A percentile compares a stretch with the other conserved stretches of the same genome.
phyloP scores from a whole-genome alignment of 1,140 invertebrate species.

The Drosophila pseudoananassae region DNA sequence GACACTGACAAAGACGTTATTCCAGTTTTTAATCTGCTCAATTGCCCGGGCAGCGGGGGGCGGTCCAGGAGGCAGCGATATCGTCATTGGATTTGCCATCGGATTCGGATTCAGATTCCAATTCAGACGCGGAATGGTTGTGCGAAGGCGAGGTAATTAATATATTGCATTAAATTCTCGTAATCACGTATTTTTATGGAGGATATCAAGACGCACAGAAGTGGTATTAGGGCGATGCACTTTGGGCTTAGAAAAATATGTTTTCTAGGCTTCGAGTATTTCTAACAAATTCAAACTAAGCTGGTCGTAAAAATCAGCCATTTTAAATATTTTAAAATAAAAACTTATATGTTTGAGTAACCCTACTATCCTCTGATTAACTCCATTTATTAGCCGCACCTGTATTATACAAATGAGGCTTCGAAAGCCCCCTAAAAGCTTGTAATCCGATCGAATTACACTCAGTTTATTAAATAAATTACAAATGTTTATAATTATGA shows the following conservation, averaged over 20 bases:
- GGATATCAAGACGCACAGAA: conserved; percentile 23
- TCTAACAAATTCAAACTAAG: too few species aligned
- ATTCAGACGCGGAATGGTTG: conserved; percentile 9
- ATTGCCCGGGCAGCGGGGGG: conserved; percentile 5
- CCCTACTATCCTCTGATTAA: conserved; percentile 31
- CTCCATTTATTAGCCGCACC: conserved; percentile 23
- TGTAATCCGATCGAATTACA: conserved; percentile 36
- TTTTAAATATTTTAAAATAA: not conserved
- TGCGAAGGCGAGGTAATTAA: conserved; percentile 62
- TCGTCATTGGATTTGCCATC: conserved; percentile 29
- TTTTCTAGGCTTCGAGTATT: too few species aligned
- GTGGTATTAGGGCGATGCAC: conserved; percentile 47
- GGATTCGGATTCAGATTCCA: not conserved
- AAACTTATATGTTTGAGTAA: not conserved
- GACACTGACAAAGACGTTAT: conserved; percentile 72
- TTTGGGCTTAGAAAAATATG: not conserved
- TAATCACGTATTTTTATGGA: conserved; percentile 70
- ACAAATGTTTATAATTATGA: conserved; percentile 3
- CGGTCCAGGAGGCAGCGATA: conserved; percentile 3
- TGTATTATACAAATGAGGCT: conserved; percentile 13
- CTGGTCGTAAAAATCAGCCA: too few species aligned
- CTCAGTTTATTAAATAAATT: conserved; percentile 21
- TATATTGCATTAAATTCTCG: conserved; percentile 74
- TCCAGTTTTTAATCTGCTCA: conserved; percentile 76
- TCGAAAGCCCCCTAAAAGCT: conserved; percentile 8